Evolutionary conservation across 2,113 vertebrate genomes (phyloP).

Genomic region (Eulemur rufifrons): DNA sequence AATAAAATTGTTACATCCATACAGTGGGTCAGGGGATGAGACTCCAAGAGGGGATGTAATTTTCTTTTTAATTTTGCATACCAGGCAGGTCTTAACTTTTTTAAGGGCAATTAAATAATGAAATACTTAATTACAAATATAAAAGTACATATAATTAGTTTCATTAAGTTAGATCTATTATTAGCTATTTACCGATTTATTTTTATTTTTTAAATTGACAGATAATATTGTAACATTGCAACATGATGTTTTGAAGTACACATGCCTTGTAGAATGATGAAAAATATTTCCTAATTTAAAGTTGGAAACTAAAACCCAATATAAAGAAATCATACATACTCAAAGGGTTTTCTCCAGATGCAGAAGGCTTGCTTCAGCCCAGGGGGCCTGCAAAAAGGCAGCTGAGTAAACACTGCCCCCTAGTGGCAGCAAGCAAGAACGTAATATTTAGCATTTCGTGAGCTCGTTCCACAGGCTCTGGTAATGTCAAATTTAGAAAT

Average conservation of each 20-base stretch:
- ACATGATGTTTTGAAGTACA: not conserved
- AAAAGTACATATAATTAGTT: not conserved
- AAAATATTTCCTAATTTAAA: not conserved
- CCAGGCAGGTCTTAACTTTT: not conserved
- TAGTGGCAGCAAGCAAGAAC: constrained; percentile 50
- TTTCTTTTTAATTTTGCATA: not conserved
- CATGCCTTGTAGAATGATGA: not conserved
- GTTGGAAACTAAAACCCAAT: constrained; percentile 15
- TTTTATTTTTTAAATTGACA: not conserved
- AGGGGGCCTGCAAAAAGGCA: not conserved
- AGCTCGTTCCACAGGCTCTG: not conserved
- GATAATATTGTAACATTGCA: not conserved
- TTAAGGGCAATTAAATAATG: not conserved
- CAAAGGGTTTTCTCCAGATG: constrained; percentile 4
- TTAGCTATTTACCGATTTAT: constrained; percentile 4
- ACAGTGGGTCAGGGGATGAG: not conserved
- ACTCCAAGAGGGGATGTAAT: not conserved
- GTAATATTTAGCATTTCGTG: not conserved
- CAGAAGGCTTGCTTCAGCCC: not conserved
- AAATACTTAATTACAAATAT: constrained; percentile 37
- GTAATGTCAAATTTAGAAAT: not conserved
- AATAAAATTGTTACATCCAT: not conserved
- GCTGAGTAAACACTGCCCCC: constrained; percentile 80
- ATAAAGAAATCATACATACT: not conserved
- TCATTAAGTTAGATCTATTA: not conserved